These are phyloP conservation scores for Telmatherina bonti DNA, from an alignment of 2,797 vertebrate species.

Conservation along the genomic window DNA sequence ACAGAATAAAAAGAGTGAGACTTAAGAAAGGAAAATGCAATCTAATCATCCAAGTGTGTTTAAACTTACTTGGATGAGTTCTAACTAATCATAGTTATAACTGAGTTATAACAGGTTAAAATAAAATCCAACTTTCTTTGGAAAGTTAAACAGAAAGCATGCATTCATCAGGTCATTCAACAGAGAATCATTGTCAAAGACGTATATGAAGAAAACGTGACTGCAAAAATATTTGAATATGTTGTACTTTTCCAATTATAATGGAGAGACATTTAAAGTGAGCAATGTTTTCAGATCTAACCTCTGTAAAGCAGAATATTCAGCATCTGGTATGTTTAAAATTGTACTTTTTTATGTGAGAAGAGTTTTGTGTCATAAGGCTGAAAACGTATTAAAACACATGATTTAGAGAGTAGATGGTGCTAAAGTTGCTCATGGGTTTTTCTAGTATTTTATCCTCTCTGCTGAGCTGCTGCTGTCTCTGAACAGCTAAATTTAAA, in stretches of 20 bases:
- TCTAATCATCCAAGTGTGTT: no score
- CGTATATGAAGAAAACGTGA: no score
- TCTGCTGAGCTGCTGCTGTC: background rate
- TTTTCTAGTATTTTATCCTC: background rate
- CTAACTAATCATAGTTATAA: no score
- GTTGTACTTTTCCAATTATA: background rate
- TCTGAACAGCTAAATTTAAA: background rate
- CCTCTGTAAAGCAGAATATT: background rate
- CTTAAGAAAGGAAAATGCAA: no score
- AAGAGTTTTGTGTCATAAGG: background rate
- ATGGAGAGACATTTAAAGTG: background rate
- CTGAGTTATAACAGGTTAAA: no score
- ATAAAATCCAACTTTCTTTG: no score
- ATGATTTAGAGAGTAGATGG: slow-evolving; percentile 1
- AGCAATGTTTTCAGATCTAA: background rate
- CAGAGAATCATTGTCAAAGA: no score
- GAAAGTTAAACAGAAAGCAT: no score
- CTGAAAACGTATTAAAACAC: background rate
- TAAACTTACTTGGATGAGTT: no score
- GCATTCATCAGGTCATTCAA: no score
- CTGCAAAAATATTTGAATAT: background rate
- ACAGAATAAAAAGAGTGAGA: no score
- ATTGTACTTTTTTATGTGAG: no score
- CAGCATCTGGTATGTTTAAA: background rate
- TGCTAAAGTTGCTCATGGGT: background rate